Conservation (phyloP, 2,888 invertebrate species). For the Proisotoma minuta region DNA sequence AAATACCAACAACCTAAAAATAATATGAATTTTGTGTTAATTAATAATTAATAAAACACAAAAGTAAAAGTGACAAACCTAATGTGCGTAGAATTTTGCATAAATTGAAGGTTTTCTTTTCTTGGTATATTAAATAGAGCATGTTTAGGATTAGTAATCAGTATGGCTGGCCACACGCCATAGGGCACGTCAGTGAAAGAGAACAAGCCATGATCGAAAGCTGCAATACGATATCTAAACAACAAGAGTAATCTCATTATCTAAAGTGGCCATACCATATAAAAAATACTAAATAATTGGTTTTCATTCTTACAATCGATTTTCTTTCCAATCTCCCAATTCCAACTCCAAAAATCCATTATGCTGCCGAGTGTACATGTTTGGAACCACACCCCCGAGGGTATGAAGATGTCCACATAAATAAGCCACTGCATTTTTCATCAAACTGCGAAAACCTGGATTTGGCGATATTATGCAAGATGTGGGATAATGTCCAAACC, state of each 20-base stretch:
- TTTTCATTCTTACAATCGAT: conserved; percentile 65
- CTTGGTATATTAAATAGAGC: conserved; percentile 67
- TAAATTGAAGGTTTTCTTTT: conserved; percentile 66
- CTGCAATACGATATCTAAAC: conserved; percentile 69
- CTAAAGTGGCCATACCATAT: not conserved
- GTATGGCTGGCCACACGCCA: conserved; percentile 71
- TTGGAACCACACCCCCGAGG: conserved; percentile 66
- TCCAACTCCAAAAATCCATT: conserved; percentile 81
- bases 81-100: conserved; percentile 69
- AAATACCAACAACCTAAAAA: conserved; percentile 68
- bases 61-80: conserved; percentile 54
- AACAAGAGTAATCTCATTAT: conserved; percentile 10
- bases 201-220: conserved; percentile 83
- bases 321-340: conserved; percentile 88
- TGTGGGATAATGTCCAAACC: conserved; percentile 90
- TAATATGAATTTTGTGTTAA: conserved; percentile 9
- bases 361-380: conserved; percentile 81
- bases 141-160: conserved; percentile 89
- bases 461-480: conserved; percentile 69
- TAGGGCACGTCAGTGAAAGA: conserved; percentile 75
- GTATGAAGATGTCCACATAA: conserved; percentile 87
- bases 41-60: not conserved
- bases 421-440: conserved; percentile 64
- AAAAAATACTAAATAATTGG: not conserved
- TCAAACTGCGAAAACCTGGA: conserved; percentile 57